Percentiles rank a stretch among this genome's conserved stretches.
Conservation (phyloP, 1,140 invertebrate genomes). For the Drosophila nigrodunni region DNA sequence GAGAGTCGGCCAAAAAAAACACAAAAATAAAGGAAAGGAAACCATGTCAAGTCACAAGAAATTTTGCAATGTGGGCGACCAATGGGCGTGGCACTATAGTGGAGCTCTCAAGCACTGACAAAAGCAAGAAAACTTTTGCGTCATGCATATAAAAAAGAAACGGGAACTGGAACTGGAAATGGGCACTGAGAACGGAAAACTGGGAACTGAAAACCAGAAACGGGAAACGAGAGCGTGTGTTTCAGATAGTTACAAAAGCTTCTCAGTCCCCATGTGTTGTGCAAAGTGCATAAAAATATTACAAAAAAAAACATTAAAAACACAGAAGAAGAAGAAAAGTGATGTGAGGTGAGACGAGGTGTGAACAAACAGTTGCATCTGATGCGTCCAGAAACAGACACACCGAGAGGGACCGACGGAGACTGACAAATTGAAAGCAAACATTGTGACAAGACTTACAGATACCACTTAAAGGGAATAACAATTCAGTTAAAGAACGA, state of each 20-base stretch:
- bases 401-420: not conserved
- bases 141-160: slow-evolving; percentile 64
- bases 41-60: slow-evolving; percentile 74
- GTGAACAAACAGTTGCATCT: not conserved
- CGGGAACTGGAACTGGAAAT: slow-evolving; percentile 1
- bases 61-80: slow-evolving; percentile 59
- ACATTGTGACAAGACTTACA: not conserved
- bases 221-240: slow-evolving; percentile 31
- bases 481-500: too few species aligned
- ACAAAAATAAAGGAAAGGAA: slow-evolving; percentile 47
- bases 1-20: slow-evolving; percentile 10
- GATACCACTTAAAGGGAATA: not conserved
- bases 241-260: slow-evolving; percentile 40
- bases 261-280: slow-evolving; percentile 12
- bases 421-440: not conserved
- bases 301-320: slow-evolving; percentile 47
- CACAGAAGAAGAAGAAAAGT: not conserved
- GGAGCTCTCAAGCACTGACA: slow-evolving; percentile 44
- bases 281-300: slow-evolving; percentile 72
- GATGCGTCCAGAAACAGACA: not conserved
- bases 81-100: slow-evolving; percentile 26
- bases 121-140: slow-evolving; percentile 65
- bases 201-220: slow-evolving; percentile 18
- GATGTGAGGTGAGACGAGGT: not conserved
- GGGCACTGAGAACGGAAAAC: slow-evolving; percentile 19